Evolutionary conservation across 2,888 invertebrate species (phyloP).

Genomic region (Drosophila setosimentum): DNA sequence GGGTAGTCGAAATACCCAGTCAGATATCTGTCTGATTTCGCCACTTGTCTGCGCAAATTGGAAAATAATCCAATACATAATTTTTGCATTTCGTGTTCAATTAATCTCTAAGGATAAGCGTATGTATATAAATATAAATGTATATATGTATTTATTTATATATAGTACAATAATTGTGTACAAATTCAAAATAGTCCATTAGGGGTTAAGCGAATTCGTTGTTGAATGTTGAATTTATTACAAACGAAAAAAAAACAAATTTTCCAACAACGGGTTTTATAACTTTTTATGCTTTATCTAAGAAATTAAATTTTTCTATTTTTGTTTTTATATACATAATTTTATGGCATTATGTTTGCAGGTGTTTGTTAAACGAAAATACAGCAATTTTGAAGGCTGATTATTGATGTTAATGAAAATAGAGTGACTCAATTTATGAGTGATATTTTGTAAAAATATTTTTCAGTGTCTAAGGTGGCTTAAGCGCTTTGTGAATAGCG

Average conservation of each 20-base stretch:
- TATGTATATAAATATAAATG: background rate
- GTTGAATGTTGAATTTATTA: background rate
- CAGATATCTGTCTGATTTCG: slow-evolving; percentile 45
- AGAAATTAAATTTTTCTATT: background rate
- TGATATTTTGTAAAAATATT: background rate
- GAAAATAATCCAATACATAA: slow-evolving; percentile 15
- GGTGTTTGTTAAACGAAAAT: background rate
- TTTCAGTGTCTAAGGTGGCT: background rate
- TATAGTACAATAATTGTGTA: background rate
- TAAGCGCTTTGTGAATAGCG: background rate
- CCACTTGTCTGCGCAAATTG: slow-evolving; percentile 50
- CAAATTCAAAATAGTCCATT: background rate
- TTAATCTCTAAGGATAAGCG: background rate
- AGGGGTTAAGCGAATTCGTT: background rate
- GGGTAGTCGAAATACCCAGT: background rate
- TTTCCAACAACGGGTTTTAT: background rate
- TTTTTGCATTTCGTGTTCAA: slow-evolving; percentile 1
- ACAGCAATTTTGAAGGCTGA: background rate
- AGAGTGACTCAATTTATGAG: background rate
- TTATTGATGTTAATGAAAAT: background rate
- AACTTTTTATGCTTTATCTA: background rate
- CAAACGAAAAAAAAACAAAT: background rate
- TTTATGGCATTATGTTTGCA: background rate
- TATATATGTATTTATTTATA: background rate
- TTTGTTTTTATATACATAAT: background rate